Percentiles rank a stretch among this genome's conserved stretches.
Evolutionary conservation across 2,797 vertebrate genomes (phyloP).

Genomic region (Sebastes nivosus): DNA sequence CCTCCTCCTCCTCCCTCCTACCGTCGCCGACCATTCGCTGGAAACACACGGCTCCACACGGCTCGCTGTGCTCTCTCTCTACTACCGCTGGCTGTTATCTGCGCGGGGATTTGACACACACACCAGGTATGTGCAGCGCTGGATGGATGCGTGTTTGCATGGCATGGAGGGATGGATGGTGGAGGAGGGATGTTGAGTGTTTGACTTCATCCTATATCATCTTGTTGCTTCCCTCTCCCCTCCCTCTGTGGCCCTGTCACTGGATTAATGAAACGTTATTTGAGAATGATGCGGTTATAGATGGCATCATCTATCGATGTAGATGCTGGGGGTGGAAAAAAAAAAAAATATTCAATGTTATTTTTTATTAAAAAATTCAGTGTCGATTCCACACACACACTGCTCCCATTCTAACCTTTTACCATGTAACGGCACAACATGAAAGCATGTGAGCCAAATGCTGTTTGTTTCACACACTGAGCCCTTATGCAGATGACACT

Average conservation of each 20-base stretch:
- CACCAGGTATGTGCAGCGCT: slow-evolving; percentile 74
- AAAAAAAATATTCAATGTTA: not conserved
- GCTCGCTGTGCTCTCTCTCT: slow-evolving; percentile 43
- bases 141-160: slow-evolving; percentile 54
- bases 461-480: slow-evolving; percentile 65
- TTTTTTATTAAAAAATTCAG: slow-evolving; percentile 24
- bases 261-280: slow-evolving; percentile 64
- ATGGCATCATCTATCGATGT: slow-evolving; percentile 53
- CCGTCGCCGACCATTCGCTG: slow-evolving; percentile 60
- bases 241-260: slow-evolving; percentile 70
- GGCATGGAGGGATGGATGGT: not conserved
- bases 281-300: slow-evolving; percentile 56
- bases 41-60: slow-evolving; percentile 61
- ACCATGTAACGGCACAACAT: slow-evolving; percentile 43
- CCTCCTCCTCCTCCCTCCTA: slow-evolving; percentile 41
- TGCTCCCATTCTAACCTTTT: slow-evolving; percentile 45
- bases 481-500: slow-evolving; percentile 42
- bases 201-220: slow-evolving; percentile 65
- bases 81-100: slow-evolving; percentile 32
- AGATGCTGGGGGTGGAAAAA: not conserved
- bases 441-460: slow-evolving; percentile 64
- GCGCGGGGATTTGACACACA: slow-evolving; percentile 46
- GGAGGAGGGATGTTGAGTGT: slow-evolving; percentile 30
- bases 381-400: slow-evolving; percentile 30
- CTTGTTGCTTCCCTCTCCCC: slow-evolving; percentile 73